These are phyloP conservation scores for Drosophila ironensis DNA, from an alignment of 1,140 invertebrate genomes.

Conservation along the genomic window DNA sequence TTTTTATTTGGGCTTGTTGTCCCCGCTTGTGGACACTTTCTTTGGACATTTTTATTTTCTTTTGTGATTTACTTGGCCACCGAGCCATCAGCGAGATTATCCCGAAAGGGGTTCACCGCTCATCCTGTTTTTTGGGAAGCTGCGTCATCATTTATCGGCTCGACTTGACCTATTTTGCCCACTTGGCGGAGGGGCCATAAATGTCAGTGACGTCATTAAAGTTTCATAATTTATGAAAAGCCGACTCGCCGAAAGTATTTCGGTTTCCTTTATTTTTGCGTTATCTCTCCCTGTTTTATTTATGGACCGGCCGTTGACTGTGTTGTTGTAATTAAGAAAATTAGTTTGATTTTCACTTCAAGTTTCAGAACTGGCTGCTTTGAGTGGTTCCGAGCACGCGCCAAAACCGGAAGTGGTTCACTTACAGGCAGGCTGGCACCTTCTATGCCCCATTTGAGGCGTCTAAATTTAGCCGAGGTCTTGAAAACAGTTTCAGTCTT, in stretches of 20 bases:
- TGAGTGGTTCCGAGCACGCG: conserved; percentile 58
- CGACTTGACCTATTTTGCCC: conserved; percentile 77
- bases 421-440: conserved; percentile 1
- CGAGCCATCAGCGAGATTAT: conserved; percentile 44
- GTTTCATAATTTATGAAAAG: conserved; percentile 76
- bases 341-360: conserved; percentile 69
- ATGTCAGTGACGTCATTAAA: conserved; percentile 76
- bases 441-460: conserved; percentile 36
- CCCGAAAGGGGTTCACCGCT: conserved; percentile 1
- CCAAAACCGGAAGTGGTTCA: conserved; percentile 61
- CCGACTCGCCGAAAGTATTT: conserved; percentile 12
- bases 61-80: conserved; percentile 76
- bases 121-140: conserved; percentile 23
- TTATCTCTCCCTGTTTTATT: background rate
- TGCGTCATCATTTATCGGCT: conserved; percentile 64
- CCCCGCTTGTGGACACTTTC: conserved; percentile 70
- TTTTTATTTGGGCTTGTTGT: conserved; percentile 30
- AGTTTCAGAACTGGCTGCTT: conserved; percentile 30
- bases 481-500: background rate
- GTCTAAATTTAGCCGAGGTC: conserved; percentile 1
- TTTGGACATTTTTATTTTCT: conserved; percentile 78
- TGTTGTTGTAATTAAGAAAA: conserved; percentile 63
- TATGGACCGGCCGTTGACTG: conserved; percentile 21
- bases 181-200: conserved; percentile 57
- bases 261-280: background rate